Conservation (phyloP, 1,140 invertebrate genomes). For the Aphelinus certus region DNA sequence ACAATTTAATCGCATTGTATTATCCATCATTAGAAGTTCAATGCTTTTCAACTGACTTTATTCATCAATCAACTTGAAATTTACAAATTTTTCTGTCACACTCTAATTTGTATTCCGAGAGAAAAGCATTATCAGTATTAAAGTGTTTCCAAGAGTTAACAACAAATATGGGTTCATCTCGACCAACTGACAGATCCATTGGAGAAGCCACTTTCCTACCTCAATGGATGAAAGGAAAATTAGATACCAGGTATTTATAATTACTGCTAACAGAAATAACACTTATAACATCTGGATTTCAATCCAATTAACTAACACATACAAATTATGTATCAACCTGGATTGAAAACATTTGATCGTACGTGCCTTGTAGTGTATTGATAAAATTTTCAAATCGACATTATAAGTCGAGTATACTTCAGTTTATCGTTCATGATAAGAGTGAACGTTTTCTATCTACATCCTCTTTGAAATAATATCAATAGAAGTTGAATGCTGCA, state of each 20-base stretch:
- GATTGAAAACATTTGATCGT: no score
- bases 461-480: no score
- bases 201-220: slow-evolving; percentile 67
- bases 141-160: slow-evolving; percentile 27
- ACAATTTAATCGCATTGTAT: background rate
- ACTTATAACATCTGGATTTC: no score
- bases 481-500: no score
- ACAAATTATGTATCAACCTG: no score
- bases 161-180: slow-evolving; percentile 59
- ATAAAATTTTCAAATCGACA: background rate
- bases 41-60: slow-evolving; percentile 7
- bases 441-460: no score
- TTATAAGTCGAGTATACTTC: no score
- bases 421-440: no score
- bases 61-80: slow-evolving; percentile 1
- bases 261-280: background rate
- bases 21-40: slow-evolving; percentile 13
- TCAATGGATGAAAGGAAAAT: slow-evolving; percentile 70
- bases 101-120: background rate
- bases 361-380: background rate
- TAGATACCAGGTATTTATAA: slow-evolving; percentile 57
- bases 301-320: no score
- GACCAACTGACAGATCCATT: slow-evolving; percentile 64
- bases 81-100: slow-evolving; percentile 4
- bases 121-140: slow-evolving; percentile 24